Percentiles rank a stretch among this genome's conserved stretches.
These are phyloP conservation scores for Lampris incognitus DNA, from an alignment of 2,113 vertebrate species.

Conservation along the genomic window DNA sequence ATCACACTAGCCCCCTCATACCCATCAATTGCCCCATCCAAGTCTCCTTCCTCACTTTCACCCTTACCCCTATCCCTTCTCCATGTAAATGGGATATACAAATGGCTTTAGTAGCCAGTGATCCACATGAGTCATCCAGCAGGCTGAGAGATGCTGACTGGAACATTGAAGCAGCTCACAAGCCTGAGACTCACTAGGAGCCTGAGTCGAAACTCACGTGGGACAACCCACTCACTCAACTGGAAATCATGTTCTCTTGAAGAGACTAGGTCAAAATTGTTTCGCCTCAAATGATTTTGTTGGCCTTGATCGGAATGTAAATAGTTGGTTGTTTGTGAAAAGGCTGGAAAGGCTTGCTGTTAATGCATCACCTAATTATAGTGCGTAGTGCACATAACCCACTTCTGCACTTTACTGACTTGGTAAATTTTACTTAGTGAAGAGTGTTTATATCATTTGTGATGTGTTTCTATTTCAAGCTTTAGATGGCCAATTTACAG, in stretches of 20 bases:
- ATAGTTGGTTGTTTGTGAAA: not conserved
- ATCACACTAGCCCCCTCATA: not conserved
- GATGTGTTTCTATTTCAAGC: not conserved
- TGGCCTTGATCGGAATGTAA: not conserved
- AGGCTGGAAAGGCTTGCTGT: not conserved
- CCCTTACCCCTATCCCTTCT: not conserved
- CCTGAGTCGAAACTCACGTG: not conserved
- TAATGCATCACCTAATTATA: not conserved
- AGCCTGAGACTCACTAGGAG: not conserved
- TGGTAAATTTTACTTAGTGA: not conserved
- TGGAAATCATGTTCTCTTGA: not conserved
- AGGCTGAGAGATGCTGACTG: not conserved
- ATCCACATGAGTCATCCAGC: conserved; percentile 14
- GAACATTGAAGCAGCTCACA: conserved; percentile 6
- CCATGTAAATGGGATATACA: conserved; percentile 9
- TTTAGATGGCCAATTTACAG: not conserved
- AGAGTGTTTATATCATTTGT: not conserved
- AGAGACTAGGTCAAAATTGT: not conserved
- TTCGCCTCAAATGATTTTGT: not conserved
- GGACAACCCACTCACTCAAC: not conserved
- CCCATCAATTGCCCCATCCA: not conserved
- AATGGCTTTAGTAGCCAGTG: not conserved
- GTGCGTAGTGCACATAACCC: not conserved
- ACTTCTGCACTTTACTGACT: not conserved
- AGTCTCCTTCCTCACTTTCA: not conserved